Evolutionary conservation across 1,140 invertebrate species (phyloP), one percentile per base, ranked within the genome.

Genomic region (Trachymyrmex cornetzi): DNA sequence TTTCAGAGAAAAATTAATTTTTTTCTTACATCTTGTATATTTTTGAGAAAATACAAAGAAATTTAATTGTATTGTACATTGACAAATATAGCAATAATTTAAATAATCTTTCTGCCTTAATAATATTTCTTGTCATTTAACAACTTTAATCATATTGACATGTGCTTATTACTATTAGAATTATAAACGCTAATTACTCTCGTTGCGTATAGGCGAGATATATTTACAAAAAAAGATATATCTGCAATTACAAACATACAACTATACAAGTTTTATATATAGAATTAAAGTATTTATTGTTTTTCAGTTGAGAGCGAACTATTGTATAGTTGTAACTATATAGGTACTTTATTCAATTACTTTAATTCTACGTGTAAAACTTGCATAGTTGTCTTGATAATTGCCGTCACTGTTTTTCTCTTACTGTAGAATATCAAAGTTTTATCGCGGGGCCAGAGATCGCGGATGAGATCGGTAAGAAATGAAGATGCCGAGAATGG

Each of bases 171-270:
- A 80, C 4, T 77, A 30, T 63, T 22, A 48, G 19, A 22, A 7
- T 38, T 9, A 4, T 27, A 24, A 9, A 77, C 38, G 34, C 30
- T 48, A 63, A 77, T 64, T 77, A 38, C 6, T 79, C 27, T 79
- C 27, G 12, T 1, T 44, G 1, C 7, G 16, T 16, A 12, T 16
- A 12, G 2, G 59, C 38, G 7, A 48, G 30, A 16, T 44, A 44
- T 44, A 44, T 44, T 44, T 11, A 44, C 2, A 44, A 38, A 44
- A 44, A 44, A 44, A 44, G 38, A 12, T 9, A 44, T 44, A 34
- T 34, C 6, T 34, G 38, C 38, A 44, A 44, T 44, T 44, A 44
- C 11, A 44, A 38, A 44, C 11, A 0, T 44, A 9, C 9, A 44
- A 44, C 11, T 44, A 3, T 44, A 44, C 38, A 44, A 44, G 38